These are phyloP conservation scores for Chymomyza fuscimana DNA, from an alignment of 2,888 invertebrate genomes.

Conservation along the genomic window DNA sequence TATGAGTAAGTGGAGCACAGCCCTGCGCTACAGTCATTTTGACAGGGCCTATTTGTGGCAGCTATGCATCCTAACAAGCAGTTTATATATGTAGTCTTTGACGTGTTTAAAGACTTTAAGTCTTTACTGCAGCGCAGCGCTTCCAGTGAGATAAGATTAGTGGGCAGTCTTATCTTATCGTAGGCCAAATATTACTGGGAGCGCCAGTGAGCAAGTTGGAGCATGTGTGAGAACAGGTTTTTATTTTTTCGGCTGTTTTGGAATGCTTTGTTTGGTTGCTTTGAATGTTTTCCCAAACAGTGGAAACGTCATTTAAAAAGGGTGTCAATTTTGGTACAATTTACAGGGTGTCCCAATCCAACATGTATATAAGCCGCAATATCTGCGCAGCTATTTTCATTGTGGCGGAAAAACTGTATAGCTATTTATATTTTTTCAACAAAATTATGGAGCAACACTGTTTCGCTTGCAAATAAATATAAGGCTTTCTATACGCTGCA, in stretches of 20 bases:
- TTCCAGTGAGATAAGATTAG: conserved; percentile 64
- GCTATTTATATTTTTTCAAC: too few species aligned
- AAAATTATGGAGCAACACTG: too few species aligned
- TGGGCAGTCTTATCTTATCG: conserved; percentile 46
- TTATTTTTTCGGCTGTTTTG: neutral
- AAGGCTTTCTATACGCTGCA: too few species aligned
- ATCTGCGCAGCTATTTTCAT: too few species aligned
- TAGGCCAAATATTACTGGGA: conserved; percentile 1
- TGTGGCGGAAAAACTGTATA: too few species aligned
- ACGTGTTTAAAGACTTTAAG: neutral
- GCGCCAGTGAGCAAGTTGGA: neutral
- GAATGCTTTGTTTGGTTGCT: neutral
- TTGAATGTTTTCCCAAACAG: neutral
- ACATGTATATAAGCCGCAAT: too few species aligned
- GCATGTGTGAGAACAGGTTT: neutral
- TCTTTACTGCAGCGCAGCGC: conserved; percentile 26
- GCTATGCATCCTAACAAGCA: neutral
- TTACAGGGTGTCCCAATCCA: too few species aligned
- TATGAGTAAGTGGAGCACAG: conserved; percentile 23
- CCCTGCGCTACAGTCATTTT: neutral
- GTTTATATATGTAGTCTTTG: neutral
- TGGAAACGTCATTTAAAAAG: neutral
- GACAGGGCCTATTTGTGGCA: neutral
- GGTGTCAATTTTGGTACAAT: neutral
- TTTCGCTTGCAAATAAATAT: too few species aligned